Evolutionary conservation across 2,797 vertebrate species (phyloP), one percentile per base, ranked within the genome.

Genomic region (Sebastes diaconus): DNA sequence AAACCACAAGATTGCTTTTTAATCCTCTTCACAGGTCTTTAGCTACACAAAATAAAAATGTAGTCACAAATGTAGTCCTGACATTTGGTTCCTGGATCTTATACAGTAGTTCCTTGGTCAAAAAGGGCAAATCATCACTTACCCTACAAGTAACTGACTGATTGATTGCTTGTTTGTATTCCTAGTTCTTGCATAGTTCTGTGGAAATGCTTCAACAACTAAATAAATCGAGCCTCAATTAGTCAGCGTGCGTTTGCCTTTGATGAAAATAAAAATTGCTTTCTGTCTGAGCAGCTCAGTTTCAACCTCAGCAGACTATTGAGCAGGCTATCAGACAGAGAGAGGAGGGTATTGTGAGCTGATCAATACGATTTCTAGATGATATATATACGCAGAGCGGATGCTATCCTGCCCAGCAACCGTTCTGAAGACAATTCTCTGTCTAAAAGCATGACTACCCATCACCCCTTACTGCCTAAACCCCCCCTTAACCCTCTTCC

Each of bases 351-450:
- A 66, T 76, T 89, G 76, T 63, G 42, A 76, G 65, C 52, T 76
- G 80, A 90, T 93, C 90, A 67, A 91, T 90, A 86, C 78, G 30
- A 72, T 65, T 68, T 81, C 73, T 59, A 12, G 63, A 75, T 91
- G 81, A 68, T 50, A 72, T 76, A 85, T 81, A 84, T 84, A 81
- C 75, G 61, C 75, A 61, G 71, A 60, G 18, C 18, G 32, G 32
- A 67, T 79, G 9, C 50, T 6, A 65, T 68, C 64, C 50, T 65
- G 67, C 22, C 36, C 68, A 50, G 50, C 50, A 71, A 76, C 65
- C 36, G 64, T 66, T 72, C 29, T 29, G 12, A 76, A 74, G 73
- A 58, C n/a, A 3, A 29, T 7, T 69, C 13, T 32, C 39, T 54
- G 25, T 59, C 14, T 59, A 14, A 75, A 68, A 27, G 36, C 34